Base-by-base conservation (phyloP, 2,113 vertebrate species). In the human (Homo sapiens) region DNA sequence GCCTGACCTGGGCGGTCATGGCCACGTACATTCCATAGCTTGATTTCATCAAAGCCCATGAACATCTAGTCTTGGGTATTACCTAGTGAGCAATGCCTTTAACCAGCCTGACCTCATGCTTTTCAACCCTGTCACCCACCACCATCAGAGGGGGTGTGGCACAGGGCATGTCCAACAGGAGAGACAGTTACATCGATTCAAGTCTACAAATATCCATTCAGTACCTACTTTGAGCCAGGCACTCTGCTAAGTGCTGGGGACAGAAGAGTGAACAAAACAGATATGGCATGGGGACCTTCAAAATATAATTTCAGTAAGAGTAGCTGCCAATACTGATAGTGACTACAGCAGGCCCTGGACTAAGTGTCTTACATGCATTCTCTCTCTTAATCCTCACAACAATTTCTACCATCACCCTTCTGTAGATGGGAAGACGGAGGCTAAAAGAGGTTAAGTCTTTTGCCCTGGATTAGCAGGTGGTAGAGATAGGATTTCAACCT, bases 61-160 rank as follows among this genome's bases (percentile, higher is more conserved):
- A 92, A 43, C 30, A 35, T 23, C 72, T n/a, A 43, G 81, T 96
- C 92, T 95, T 93, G 95, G 97, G 96, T 75, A 96, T 97, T 79
- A 22, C 96, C 96, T 40, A 14, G 3, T 8, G 59, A 80, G 83
- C 40, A 61, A 85, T 10, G 0, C 95, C 72, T 97, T 94, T 35
- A 87, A 92, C 87, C 82, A 96, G 55, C 30, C 64, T 83, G 61
- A 73, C 90, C 48, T 96, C 96, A 82, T 98, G 78, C 32, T 92
- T 92, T 93, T 87, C 88, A 92, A 22, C 27, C 8, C 59, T 78
- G 87, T 98, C 97, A 97, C 75, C 82, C 43, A 20, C 52, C 80
- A 80, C 20, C 2, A 8, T 70, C 86, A 94, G 70, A 85, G 48
- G 48, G 93, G 78, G 4, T 23, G 32, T 59, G 86, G 11, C 89